Evolutionary conservation across 2,888 invertebrate genomes (phyloP).

Genomic region (Orthosia incerta): DNA sequence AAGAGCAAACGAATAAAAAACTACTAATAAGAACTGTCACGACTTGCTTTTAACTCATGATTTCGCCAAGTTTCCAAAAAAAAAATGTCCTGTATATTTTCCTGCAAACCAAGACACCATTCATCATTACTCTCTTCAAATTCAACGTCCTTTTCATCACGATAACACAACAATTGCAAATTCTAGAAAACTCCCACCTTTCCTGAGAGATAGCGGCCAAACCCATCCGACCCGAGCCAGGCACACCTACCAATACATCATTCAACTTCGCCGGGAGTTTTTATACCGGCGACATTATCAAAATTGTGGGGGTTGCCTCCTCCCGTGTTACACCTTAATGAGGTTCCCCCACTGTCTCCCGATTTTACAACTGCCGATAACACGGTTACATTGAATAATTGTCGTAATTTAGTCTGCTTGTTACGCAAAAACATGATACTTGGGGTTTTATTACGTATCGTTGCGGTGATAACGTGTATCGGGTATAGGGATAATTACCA

Average conservation of each 20-base stretch:
- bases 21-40: too few relatives aligned
- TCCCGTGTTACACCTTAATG: conserved; percentile 81
- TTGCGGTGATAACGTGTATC: conserved; percentile 76
- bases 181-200: conserved; percentile 61
- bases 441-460: conserved; percentile 83
- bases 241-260: conserved; percentile 67
- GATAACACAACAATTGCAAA: conserved; percentile 59
- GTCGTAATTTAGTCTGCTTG: conserved; percentile 89
- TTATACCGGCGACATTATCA: conserved; percentile 68
- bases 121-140: conserved; percentile 40
- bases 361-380: conserved; percentile 89
- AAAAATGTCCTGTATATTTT: conserved; percentile 14
- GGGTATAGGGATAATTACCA: conserved; percentile 66
- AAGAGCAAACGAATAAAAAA: too few relatives aligned
- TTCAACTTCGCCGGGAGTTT: conserved; percentile 64
- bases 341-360: conserved; percentile 79
- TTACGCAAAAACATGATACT: conserved; percentile 86
- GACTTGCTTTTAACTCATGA: too few relatives aligned
- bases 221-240: conserved; percentile 56
- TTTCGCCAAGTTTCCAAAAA: too few relatives aligned
- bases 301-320: conserved; percentile 65
- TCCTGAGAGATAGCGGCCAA: conserved; percentile 57
- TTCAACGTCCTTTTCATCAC: conserved; percentile 24
- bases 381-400: conserved; percentile 89
- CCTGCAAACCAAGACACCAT: conserved; percentile 41